Percentiles rank a stretch among this genome's conserved stretches.
Evolutionary conservation across 1,140 invertebrate genomes (phyloP).

Genomic region (Plectus sambesii): DNA sequence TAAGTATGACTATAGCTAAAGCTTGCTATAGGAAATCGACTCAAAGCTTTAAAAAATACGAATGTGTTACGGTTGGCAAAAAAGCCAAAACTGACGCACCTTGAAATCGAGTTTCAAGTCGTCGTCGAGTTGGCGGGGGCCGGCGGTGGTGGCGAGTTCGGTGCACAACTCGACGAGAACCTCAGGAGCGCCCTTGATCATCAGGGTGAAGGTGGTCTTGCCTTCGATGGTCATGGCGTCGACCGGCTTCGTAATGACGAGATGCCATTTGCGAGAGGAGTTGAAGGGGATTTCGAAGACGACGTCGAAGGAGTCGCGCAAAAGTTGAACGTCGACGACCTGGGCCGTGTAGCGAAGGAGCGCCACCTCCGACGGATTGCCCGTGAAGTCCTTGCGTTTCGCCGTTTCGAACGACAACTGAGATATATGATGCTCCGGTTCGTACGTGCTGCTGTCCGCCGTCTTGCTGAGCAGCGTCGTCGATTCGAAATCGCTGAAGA

Average conservation of each 20-base stretch:
- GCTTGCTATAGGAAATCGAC: too few species aligned
- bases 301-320: conserved; percentile 22
- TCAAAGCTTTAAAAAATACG: too few species aligned
- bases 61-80: too few species aligned
- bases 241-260: conserved; percentile 26
- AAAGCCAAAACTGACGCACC: too few species aligned
- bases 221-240: conserved; percentile 17
- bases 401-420: conserved; percentile 6
- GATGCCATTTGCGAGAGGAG: conserved; percentile 37
- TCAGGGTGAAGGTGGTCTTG: conserved; percentile 28
- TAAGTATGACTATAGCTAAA: too few species aligned
- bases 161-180: conserved; percentile 32
- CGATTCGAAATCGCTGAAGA: conserved; percentile 8
- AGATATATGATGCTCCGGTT: conserved; percentile 11
- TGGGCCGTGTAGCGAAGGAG: conserved; percentile 25
- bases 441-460: conserved; percentile 4
- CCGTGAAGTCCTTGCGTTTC: conserved; percentile 23
- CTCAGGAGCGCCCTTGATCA: conserved; percentile 41
- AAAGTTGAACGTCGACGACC: conserved; percentile 25
- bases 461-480: conserved; percentile 18
- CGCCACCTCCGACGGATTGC: conserved; percentile 37
- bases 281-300: conserved; percentile 44
- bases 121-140: conserved; percentile 17
- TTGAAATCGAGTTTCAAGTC: conserved; percentile 27
- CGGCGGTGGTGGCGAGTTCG: conserved; percentile 23